Percentiles rank a stretch among this genome's conserved stretches.
Evolutionary conservation across 2,797 vertebrate genomes (phyloP).

Genomic region (Gadopsis bispinosus): DNA sequence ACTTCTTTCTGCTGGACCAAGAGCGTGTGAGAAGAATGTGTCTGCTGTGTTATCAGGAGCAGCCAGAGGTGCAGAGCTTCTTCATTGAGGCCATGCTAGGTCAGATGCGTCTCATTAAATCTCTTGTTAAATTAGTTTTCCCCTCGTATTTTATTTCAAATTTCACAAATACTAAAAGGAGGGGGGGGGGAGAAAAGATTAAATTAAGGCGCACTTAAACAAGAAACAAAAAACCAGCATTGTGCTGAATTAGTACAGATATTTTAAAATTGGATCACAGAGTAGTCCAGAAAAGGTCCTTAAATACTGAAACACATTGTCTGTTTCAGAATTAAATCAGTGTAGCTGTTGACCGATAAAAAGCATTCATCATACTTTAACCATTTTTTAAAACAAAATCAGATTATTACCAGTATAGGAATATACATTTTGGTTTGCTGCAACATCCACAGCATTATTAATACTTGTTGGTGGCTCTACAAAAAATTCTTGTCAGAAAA

Average conservation of each 20-base stretch:
- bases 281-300: background rate
- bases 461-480: background rate
- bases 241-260: background rate
- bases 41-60: constrained; percentile 82
- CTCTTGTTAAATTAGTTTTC: background rate
- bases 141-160: constrained; percentile 14
- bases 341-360: background rate
- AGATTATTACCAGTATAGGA: background rate
- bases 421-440: background rate
- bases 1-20: constrained; percentile 93
- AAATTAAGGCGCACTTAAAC: background rate
- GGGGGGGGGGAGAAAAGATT: background rate
- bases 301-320: no score
- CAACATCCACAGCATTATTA: background rate
- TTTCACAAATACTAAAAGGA: background rate
- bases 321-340: background rate
- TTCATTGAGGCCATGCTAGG: constrained; percentile 91
- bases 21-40: constrained; percentile 90
- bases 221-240: background rate
- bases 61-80: constrained; percentile 85
- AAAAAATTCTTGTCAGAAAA: background rate
- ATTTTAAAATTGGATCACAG: background rate
- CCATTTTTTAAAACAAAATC: background rate
- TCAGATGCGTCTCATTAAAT: constrained; percentile 66
- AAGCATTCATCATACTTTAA: background rate